Evolutionary conservation across 2,797 vertebrate genomes (phyloP).

Genomic region (Manis javanica): DNA sequence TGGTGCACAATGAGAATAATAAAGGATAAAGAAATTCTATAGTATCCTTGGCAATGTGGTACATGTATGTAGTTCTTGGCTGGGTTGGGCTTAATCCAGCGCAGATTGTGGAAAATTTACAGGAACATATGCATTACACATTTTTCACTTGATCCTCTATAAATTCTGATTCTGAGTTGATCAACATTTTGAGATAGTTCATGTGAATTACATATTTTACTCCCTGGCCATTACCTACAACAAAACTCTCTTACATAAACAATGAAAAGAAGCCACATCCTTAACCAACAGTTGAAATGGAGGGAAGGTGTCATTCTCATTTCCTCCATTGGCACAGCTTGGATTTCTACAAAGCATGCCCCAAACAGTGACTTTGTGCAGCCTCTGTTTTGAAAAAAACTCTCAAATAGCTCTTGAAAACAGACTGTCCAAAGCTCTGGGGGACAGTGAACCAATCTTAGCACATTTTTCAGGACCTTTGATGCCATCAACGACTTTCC

Average conservation of each 20-base stretch:
- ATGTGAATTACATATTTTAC: neutral
- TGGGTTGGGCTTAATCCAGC: neutral
- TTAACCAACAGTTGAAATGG: neutral
- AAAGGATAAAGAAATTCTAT: neutral
- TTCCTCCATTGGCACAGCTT: neutral
- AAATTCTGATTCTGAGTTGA: neutral
- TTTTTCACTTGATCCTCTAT: neutral
- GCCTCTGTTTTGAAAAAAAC: neutral
- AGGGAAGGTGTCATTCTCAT: neutral
- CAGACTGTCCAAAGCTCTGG: neutral
- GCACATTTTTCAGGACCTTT: neutral
- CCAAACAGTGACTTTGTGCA: neutral
- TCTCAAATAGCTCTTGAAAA: neutral
- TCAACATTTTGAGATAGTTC: neutral
- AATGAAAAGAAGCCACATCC: neutral
- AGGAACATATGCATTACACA: neutral
- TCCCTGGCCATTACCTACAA: neutral
- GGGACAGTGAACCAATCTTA: neutral
- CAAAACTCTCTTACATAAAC: neutral
- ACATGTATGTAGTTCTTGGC: neutral
- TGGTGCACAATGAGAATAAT: neutral
- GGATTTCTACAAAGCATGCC: neutral
- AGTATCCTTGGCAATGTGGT: neutral
- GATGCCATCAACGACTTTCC: neutral
- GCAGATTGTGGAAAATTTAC: neutral